Percentiles rank a stretch among this genome's conserved stretches.
Evolutionary conservation across 2,113 vertebrate species (phyloP).

Genomic region (Odontophorus gujanensis): DNA sequence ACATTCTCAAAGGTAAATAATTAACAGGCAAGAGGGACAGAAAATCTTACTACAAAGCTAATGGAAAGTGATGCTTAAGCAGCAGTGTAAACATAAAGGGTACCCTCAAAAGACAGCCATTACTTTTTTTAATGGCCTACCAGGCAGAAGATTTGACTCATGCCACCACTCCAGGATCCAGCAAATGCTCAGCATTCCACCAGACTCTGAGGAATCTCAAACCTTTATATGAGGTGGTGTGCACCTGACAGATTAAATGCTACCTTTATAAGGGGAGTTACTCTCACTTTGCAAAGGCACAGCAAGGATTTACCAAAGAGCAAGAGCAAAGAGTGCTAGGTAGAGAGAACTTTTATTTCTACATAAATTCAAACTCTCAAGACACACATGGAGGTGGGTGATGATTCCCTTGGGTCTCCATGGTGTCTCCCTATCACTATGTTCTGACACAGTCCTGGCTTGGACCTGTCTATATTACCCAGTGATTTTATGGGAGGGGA

Average conservation of each 20-base stretch:
- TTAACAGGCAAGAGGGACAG: slow-evolving; percentile 45
- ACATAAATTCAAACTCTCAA: background rate
- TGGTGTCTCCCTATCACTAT: background rate
- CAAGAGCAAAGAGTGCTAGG: background rate
- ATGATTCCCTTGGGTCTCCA: background rate
- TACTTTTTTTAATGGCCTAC: background rate
- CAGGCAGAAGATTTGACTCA: background rate
- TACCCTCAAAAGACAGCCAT: background rate
- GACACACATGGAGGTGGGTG: background rate
- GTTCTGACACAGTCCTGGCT: background rate
- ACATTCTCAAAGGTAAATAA: slow-evolving; percentile 51
- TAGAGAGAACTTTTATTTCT: background rate
- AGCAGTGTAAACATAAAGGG: background rate
- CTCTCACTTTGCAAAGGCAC: background rate
- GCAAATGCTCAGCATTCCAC: background rate
- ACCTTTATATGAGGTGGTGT: background rate
- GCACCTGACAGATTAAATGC: background rate
- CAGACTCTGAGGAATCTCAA: background rate
- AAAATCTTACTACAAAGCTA: slow-evolving; percentile 24
- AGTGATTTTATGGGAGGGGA: background rate
- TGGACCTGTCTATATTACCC: background rate
- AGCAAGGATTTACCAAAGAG: background rate
- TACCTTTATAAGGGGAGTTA: background rate
- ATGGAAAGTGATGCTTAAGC: slow-evolving; percentile 25
- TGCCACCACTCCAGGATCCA: background rate